Conservation (phyloP, 2,113 vertebrate genomes). For the Dromiciops gliroides region DNA sequence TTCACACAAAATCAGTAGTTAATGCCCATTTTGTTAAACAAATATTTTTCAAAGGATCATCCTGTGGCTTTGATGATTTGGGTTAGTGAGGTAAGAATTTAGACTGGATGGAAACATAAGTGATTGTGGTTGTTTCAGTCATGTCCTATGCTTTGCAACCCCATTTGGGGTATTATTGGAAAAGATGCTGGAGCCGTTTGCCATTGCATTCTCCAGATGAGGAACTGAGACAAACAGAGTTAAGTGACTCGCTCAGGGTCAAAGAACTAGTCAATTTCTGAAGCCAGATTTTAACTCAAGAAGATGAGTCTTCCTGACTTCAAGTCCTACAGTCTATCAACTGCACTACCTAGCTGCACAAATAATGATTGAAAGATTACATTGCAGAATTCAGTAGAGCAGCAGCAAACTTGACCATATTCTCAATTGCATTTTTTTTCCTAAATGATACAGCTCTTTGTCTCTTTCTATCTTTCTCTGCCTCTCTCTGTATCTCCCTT, state of each 20-base stretch:
- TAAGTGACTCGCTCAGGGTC: not conserved
- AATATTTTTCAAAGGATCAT: not conserved
- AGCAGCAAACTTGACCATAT: not conserved
- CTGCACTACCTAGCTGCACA: not conserved
- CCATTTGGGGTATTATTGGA: not conserved
- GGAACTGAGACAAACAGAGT: not conserved
- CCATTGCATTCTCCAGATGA: not conserved
- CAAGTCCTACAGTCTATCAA: not conserved
- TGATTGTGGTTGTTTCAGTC: not conserved
- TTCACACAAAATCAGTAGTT: not conserved
- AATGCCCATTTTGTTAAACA: not conserved
- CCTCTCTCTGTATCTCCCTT: not conserved
- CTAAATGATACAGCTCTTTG: too few species aligned
- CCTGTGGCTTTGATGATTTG: conserved; percentile 1
- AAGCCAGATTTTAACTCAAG: not conserved
- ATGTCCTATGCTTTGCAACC: not conserved
- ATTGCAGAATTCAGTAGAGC: not conserved
- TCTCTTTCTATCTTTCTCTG: not conserved
- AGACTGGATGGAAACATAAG: not conserved
- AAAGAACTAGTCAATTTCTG: not conserved
- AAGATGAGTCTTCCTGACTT: not conserved
- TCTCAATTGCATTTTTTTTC: not conserved
- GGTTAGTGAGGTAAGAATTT: conserved; percentile 13
- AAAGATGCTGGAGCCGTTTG: not conserved
- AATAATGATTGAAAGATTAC: not conserved